A percentile compares a stretch with the other conserved stretches of the same genome.
Conservation (phyloP, 2,113 vertebrate genomes). For the Oceanites oceanicus region DNA sequence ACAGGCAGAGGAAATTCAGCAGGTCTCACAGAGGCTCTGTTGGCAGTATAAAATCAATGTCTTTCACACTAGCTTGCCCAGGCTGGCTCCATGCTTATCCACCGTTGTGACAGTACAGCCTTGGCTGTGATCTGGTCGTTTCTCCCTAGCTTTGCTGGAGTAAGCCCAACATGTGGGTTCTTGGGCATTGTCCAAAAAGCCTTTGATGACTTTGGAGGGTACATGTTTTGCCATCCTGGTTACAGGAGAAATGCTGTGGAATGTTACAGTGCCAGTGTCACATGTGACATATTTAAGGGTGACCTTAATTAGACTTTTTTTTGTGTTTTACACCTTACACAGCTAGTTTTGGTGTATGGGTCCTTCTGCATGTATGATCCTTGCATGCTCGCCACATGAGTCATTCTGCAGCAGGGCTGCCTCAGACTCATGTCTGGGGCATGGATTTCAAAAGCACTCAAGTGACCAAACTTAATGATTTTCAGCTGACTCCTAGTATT, state of each 20-base stretch:
- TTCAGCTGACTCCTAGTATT: conserved; percentile 51
- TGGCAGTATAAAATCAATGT: background rate
- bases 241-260: background rate
- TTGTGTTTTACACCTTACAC: background rate
- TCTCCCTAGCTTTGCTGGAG: background rate
- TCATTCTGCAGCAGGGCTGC: background rate
- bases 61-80: background rate
- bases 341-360: background rate
- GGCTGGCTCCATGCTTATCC: background rate
- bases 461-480: conserved; percentile 56
- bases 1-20: background rate
- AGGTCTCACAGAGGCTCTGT: background rate
- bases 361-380: background rate
- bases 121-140: conserved; percentile 9
- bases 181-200: background rate
- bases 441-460: conserved; percentile 39
- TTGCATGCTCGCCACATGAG: background rate
- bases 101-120: background rate
- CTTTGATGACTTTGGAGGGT: background rate
- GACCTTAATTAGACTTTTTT: background rate
- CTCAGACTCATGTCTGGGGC: conserved; percentile 13
- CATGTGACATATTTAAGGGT: background rate
- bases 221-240: background rate
- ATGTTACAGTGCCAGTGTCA: background rate
- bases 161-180: background rate